Conservation (phyloP, 2,113 vertebrate genomes). For the Dryoscopus gambensis region DNA sequence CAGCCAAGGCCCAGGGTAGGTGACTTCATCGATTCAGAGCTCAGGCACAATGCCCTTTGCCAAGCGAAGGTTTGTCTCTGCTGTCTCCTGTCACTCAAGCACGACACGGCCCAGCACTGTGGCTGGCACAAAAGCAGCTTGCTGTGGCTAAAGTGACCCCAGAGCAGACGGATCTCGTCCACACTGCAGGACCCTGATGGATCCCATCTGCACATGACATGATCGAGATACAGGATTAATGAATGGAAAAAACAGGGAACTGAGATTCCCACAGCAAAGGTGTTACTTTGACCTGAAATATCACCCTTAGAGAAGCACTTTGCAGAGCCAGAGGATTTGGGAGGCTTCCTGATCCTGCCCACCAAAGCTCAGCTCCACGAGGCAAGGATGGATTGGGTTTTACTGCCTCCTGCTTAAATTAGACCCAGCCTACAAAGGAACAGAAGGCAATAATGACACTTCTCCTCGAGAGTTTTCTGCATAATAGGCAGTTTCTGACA, state of each 20-base stretch:
- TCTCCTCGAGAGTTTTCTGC: constrained; percentile 22
- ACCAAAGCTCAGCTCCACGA: neutral
- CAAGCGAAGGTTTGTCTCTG: fast-evolving
- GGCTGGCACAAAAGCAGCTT: neutral
- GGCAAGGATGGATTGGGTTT: neutral
- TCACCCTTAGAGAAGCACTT: neutral
- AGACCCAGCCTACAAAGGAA: neutral
- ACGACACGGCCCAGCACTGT: neutral
- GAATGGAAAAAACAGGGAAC: neutral
- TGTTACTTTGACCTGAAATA: neutral
- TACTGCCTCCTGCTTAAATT: neutral
- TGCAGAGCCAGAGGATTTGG: neutral
- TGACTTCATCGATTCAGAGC: neutral
- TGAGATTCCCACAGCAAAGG: neutral
- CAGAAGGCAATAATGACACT: constrained; percentile 27
- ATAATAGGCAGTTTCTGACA: constrained; percentile 34
- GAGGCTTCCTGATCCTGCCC: neutral
- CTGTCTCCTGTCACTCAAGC: neutral
- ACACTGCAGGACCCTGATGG: neutral
- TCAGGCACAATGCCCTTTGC: neutral
- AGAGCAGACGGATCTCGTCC: neutral
- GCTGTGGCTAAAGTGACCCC: neutral
- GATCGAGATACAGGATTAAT: fast-evolving
- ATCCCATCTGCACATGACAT: fast-evolving
- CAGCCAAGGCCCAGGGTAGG: neutral